phyloP scores from a whole-genome alignment of 2,888 invertebrate genomes.

The Taphrorychus bicolor region DNA sequence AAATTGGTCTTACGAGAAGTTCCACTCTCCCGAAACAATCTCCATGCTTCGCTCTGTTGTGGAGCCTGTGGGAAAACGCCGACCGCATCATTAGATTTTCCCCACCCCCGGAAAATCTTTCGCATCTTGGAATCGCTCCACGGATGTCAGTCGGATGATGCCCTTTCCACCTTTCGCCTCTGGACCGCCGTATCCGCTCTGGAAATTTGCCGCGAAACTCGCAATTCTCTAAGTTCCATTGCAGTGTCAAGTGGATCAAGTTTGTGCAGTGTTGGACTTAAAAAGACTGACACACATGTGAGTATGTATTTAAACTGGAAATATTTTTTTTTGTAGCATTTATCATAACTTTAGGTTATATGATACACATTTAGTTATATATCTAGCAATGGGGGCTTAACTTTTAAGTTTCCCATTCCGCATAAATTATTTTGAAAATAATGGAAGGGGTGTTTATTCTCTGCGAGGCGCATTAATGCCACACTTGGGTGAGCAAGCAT shows the following conservation, averaged over 20 bases:
- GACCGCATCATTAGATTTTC: constrained; percentile 37
- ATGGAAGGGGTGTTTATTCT: background rate
- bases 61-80: constrained; percentile 31
- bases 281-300: background rate
- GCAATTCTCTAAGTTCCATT: background rate
- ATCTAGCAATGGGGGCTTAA: too few species aligned
- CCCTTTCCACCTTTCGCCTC: constrained; percentile 4
- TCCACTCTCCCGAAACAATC: constrained; percentile 12
- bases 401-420: too few species aligned
- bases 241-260: background rate
- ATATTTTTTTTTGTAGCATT: too few species aligned
- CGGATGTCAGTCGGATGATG: constrained; percentile 36
- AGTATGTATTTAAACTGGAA: background rate
- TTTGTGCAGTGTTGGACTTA: background rate
- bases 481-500: constrained; percentile 11
- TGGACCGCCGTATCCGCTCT: background rate
- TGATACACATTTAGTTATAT: too few species aligned
- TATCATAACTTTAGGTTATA: too few species aligned
- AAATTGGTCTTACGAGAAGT: constrained; percentile 4
- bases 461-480: constrained; percentile 1
- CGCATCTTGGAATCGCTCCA: constrained; percentile 33
- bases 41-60: constrained; percentile 18
- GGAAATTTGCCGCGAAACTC: background rate
- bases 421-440: too few species aligned
- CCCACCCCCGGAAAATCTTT: constrained; percentile 31